Evolutionary conservation across 2,888 invertebrate genomes (phyloP).

Genomic region (Cerceris ruficornis): DNA sequence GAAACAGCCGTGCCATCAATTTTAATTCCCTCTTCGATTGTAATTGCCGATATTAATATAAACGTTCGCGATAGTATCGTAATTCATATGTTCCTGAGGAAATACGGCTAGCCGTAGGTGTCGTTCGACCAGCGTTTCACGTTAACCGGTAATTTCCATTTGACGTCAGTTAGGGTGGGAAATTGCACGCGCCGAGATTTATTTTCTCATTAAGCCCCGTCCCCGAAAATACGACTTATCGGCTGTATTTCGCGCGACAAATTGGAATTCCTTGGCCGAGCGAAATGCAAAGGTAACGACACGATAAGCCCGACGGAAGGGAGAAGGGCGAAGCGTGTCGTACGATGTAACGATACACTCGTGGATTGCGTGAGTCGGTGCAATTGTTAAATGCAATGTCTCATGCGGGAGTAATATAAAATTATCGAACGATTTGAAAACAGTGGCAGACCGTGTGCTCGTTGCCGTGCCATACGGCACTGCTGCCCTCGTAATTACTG

Average conservation of each 20-base stretch:
- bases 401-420: constrained; percentile 59
- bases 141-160: no score
- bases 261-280: constrained; percentile 15
- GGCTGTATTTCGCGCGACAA: neutral
- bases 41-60: no score
- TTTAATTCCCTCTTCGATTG: no score
- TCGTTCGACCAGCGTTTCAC: no score
- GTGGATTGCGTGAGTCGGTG: constrained; percentile 44
- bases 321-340: constrained; percentile 8
- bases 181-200: no score
- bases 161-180: no score
- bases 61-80: no score
- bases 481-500: constrained; percentile 45
- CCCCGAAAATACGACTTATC: neutral
- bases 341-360: neutral
- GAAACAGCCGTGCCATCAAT: no score
- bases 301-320: constrained; percentile 30
- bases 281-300: constrained; percentile 29
- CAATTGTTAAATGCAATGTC: constrained; percentile 56
- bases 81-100: no score
- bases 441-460: constrained; percentile 25
- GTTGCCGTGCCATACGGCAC: constrained; percentile 37
- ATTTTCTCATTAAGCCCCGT: neutral
- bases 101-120: no score
- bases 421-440: constrained; percentile 58